Evolutionary conservation across 2,888 invertebrate species (phyloP).

Genomic region (Tachina fera): DNA sequence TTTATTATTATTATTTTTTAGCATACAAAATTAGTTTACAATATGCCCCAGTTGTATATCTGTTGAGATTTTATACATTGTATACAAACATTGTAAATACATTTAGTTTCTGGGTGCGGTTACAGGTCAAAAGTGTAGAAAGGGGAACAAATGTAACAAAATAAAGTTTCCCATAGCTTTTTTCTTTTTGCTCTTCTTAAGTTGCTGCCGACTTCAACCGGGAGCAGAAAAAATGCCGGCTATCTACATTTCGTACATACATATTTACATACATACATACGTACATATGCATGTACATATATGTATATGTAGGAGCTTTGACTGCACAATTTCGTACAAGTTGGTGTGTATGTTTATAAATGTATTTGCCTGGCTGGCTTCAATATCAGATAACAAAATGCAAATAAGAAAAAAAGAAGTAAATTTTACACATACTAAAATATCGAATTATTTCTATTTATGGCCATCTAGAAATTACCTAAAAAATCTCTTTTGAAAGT

Average conservation of each 20-base stretch:
- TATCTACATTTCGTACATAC: background rate
- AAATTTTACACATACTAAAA: conserved; percentile 29
- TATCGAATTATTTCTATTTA: conserved; percentile 59
- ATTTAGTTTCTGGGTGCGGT: conserved; percentile 66
- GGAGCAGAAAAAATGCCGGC: conserved; percentile 66
- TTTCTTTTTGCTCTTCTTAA: conserved; percentile 22
- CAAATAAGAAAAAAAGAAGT: conserved; percentile 44
- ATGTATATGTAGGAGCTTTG: background rate
- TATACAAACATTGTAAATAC: conserved; percentile 27
- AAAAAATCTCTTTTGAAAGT: conserved; percentile 39
- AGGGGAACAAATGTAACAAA: conserved; percentile 33
- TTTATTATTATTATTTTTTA: background rate
- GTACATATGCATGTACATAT: no score
- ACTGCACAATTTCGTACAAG: conserved; percentile 3
- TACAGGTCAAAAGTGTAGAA: conserved; percentile 57
- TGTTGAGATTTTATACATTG: conserved; percentile 22
- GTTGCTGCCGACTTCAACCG: conserved; percentile 19
- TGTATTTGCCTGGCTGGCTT: conserved; percentile 38
- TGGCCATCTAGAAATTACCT: conserved; percentile 43
- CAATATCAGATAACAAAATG: conserved; percentile 64
- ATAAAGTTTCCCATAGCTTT: conserved; percentile 32
- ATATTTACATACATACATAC: no score
- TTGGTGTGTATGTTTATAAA: background rate
- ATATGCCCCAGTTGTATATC: conserved; percentile 8
- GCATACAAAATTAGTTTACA: background rate